A percentile compares a stretch with the other conserved stretches of the same genome.
Evolutionary conservation across 2,113 vertebrate species (phyloP).

Genomic region (Bagarius yarrelli): DNA sequence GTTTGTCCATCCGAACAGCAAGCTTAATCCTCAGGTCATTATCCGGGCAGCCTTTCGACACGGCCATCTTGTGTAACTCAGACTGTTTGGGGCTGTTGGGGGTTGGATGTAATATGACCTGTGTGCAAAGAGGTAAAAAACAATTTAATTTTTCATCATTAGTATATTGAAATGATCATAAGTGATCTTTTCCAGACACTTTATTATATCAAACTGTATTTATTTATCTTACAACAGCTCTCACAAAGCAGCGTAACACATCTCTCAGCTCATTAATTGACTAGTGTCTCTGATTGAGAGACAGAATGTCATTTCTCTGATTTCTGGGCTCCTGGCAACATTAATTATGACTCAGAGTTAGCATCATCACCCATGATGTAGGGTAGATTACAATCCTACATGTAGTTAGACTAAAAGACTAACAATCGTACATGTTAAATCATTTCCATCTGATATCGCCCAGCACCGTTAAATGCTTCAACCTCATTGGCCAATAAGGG

Average conservation of each 20-base stretch:
- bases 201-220: background rate
- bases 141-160: background rate
- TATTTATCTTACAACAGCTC: background rate
- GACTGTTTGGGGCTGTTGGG: slow-evolving; percentile 96
- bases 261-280: background rate
- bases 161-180: too few relatives aligned
- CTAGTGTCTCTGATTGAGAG: background rate
- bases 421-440: too few relatives aligned
- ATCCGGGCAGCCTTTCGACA: slow-evolving; percentile 94
- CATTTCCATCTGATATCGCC: too few relatives aligned
- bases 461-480: too few relatives aligned
- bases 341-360: background rate
- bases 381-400: too few relatives aligned
- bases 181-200: background rate
- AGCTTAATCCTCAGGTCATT: slow-evolving; percentile 95
- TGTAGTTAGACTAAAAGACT: too few relatives aligned
- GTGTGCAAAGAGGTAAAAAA: background rate
- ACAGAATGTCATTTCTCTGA: background rate
- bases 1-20: slow-evolving; percentile 97
- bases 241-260: background rate
- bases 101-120: slow-evolving; percentile 97
- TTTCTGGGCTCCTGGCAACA: background rate
- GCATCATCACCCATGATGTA: too few relatives aligned
- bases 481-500: too few relatives aligned
- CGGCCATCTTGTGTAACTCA: slow-evolving; percentile 94